Conservation (phyloP, 1,140 invertebrate species). For the Ceratosolen fusciceps region DNA sequence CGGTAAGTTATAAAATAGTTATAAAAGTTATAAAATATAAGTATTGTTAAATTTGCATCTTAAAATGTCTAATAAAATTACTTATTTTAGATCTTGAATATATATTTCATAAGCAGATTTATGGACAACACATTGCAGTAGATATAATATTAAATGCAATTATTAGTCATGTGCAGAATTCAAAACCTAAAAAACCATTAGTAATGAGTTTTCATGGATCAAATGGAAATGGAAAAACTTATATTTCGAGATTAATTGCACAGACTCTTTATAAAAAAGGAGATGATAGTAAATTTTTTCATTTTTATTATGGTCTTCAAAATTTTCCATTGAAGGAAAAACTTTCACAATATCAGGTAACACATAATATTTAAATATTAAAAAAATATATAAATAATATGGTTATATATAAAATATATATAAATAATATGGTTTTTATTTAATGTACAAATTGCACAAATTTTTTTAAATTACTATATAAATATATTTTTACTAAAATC, state of each 20-base stretch:
- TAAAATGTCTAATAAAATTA: neutral
- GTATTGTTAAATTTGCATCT: neutral
- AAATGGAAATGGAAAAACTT: slow-evolving; percentile 91
- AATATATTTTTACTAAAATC: too few species aligned
- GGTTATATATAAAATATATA: too few species aligned
- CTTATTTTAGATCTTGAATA: neutral
- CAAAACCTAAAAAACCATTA: slow-evolving; percentile 74
- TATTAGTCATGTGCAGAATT: slow-evolving; percentile 67
- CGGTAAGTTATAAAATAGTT: slow-evolving; percentile 13
- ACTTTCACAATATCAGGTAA: slow-evolving; percentile 72
- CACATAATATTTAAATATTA: too few species aligned
- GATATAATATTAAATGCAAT: slow-evolving; percentile 74
- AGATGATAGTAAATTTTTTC: slow-evolving; percentile 83
- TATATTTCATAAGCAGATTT: neutral
- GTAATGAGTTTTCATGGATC: slow-evolving; percentile 85
- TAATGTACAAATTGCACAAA: too few species aligned
- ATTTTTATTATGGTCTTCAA: slow-evolving; percentile 84
- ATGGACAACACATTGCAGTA: slow-evolving; percentile 79
- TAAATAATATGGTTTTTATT: too few species aligned
- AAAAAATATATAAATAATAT: too few species aligned
- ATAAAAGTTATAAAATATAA: neutral
- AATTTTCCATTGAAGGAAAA: slow-evolving; percentile 79
- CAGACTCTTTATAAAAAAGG: slow-evolving; percentile 82
- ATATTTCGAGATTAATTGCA: slow-evolving; percentile 84
- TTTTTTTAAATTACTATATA: too few species aligned